Percentiles rank a stretch among this genome's conserved stretches.
Evolutionary conservation across 2,797 vertebrate species (phyloP).

Genomic region (Spea hammondii): DNA sequence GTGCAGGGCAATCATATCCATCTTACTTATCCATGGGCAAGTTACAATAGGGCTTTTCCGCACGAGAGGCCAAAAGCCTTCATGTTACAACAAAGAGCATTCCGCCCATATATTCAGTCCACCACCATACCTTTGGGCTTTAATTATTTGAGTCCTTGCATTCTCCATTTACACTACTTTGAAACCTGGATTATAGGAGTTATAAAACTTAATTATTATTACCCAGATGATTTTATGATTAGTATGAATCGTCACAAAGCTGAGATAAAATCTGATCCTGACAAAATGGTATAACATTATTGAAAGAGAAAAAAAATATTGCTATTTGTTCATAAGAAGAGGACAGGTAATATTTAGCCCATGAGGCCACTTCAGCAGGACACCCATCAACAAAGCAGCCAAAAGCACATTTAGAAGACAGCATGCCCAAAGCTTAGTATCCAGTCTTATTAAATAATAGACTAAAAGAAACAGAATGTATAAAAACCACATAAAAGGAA

Average conservation of each 20-base stretch:
- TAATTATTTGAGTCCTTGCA: slow-evolving; percentile 46
- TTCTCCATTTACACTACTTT: slow-evolving; percentile 36
- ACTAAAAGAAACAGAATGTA: no score
- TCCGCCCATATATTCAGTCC: slow-evolving; percentile 28
- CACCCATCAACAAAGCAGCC: no score
- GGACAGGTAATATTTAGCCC: no score
- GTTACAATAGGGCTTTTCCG: slow-evolving; percentile 24
- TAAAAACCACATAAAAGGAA: no score
- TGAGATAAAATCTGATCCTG: slow-evolving; percentile 31
- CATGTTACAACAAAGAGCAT: slow-evolving; percentile 33
- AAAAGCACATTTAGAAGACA: no score
- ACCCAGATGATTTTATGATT: slow-evolving; percentile 35
- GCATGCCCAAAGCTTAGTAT: no score
- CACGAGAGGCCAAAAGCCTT: slow-evolving; percentile 1
- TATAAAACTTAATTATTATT: slow-evolving; percentile 36
- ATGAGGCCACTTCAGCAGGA: no score
- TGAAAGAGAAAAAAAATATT: slow-evolving; percentile 5
- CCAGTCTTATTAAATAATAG: no score
- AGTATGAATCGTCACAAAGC: slow-evolving; percentile 33
- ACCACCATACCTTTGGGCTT: slow-evolving; percentile 39
- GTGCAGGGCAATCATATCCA: slow-evolving; percentile 28
- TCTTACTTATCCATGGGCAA: slow-evolving; percentile 28
- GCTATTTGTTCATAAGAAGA: no score
- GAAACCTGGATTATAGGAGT: slow-evolving; percentile 49
- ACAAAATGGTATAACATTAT: slow-evolving; percentile 22